phyloP scores from a whole-genome alignment of 2,113 vertebrate genomes.

The Scartelaos histophorus region DNA sequence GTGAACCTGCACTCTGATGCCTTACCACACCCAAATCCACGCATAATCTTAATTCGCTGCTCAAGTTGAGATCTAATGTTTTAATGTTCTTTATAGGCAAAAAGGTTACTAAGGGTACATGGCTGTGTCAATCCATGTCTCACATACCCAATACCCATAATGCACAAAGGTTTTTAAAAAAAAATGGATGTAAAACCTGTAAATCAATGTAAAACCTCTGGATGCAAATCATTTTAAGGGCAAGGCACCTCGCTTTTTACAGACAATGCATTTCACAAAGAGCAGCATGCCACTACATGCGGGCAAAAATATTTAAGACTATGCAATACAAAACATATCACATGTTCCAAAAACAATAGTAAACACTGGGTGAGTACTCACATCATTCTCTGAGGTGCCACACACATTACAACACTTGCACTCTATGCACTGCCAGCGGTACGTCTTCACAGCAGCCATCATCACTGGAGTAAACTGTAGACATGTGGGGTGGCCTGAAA shows the following conservation, averaged over 20 bases:
- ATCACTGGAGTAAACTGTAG: conserved; percentile 96
- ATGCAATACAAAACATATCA: background rate
- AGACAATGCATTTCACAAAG: no score
- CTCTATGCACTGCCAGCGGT: conserved; percentile 98
- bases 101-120: background rate
- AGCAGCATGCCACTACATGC: no score
- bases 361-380: conserved; percentile 64
- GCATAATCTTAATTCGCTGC: no score
- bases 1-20: no score
- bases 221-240: background rate
- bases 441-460: conserved; percentile 97
- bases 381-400: conserved; percentile 93
- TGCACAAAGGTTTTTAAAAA: no score
- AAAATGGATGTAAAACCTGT: no score
- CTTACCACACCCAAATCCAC: no score
- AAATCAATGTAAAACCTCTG: background rate
- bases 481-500: conserved; percentile 89
- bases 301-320: background rate
- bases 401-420: conserved; percentile 98
- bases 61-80: background rate
- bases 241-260: background rate
- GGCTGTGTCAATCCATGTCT: background rate
- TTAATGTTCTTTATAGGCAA: background rate
- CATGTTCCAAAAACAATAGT: background rate
- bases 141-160: background rate